Evolutionary conservation across 2,888 invertebrate genomes (phyloP).

Genomic region (Macrophya alboannulata): DNA sequence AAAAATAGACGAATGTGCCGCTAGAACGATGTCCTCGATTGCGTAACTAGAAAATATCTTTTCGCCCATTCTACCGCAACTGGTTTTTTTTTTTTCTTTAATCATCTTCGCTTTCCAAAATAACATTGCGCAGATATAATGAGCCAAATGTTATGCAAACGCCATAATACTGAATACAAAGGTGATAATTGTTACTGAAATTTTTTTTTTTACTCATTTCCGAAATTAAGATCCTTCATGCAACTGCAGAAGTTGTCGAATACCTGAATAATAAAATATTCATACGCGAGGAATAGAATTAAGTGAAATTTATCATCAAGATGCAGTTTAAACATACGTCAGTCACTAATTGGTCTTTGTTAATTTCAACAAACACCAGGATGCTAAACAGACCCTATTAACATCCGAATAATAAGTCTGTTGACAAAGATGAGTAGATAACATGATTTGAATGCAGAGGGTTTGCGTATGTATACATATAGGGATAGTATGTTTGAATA

Average conservation of each 20-base stretch:
- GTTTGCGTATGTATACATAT: neutral
- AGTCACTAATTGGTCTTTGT: neutral
- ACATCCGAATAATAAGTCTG: neutral
- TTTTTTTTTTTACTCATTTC: neutral
- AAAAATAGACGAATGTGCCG: slow-evolving; percentile 59
- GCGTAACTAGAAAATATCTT: slow-evolving; percentile 27
- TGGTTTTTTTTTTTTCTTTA: neutral
- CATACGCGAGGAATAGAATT: neutral
- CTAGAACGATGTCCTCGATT: slow-evolving; percentile 25
- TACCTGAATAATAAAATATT: neutral
- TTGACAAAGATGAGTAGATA: neutral
- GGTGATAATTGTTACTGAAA: neutral
- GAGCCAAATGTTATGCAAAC: neutral
- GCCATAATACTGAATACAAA: neutral
- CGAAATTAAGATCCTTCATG: neutral
- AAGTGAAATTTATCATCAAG: neutral
- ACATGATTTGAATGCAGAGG: neutral
- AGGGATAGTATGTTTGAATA: neutral
- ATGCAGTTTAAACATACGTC: neutral
- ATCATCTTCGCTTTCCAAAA: slow-evolving; percentile 17
- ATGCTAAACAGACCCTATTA: neutral
- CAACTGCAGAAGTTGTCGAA: neutral
- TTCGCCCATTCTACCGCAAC: neutral
- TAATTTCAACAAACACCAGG: neutral
- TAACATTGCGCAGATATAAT: neutral